Conservation (phyloP, 1,140 invertebrate species). For the Diorhabda sublineata region DNA sequence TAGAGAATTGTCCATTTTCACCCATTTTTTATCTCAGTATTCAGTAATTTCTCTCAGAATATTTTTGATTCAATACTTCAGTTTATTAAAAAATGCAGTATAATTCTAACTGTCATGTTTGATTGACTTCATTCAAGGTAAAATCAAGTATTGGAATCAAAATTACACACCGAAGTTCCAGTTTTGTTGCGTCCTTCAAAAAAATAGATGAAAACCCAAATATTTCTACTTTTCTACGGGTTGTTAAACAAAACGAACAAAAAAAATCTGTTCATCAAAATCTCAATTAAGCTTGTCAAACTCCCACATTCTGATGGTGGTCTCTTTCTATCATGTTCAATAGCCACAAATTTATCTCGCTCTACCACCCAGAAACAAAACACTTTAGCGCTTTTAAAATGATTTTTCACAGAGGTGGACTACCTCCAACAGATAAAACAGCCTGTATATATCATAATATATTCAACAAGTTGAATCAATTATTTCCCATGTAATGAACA, state of each 20-base stretch:
- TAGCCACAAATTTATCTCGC: conserved; percentile 24
- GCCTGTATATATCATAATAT: no score
- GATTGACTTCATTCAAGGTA: no score
- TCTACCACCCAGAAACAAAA: conserved; percentile 46
- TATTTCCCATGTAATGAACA: no score
- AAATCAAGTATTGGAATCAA: no score
- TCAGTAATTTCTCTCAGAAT: no score
- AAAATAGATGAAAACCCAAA: background rate
- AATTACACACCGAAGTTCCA: no score
- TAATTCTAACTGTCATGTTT: no score
- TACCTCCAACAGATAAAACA: background rate
- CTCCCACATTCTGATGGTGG: conserved; percentile 26
- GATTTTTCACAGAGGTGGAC: background rate
- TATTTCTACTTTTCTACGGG: background rate
- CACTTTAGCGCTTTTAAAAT: conserved; percentile 18
- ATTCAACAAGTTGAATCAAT: no score
- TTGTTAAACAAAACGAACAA: background rate
- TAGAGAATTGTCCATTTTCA: no score
- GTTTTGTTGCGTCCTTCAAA: background rate
- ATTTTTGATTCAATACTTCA: no score
- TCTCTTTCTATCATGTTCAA: background rate
- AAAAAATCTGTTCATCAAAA: conserved; percentile 16
- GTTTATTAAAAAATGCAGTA: no score
- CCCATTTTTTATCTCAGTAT: no score
- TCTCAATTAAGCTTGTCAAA: conserved; percentile 37